Base-by-base conservation (phyloP, 2,888 invertebrate species). In the Drosophila paramelanica region DNA sequence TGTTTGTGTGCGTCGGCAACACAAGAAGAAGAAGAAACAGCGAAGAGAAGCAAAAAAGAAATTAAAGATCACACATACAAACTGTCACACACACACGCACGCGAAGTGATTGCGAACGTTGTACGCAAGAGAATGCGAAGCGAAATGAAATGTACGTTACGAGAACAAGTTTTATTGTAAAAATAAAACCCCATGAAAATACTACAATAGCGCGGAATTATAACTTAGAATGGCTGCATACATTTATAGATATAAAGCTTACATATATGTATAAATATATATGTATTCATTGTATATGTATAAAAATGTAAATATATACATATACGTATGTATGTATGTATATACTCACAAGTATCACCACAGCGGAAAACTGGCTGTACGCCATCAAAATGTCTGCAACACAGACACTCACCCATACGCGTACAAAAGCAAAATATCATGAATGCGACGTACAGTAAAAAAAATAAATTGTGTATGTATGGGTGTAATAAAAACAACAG, bases 311-410 rank as follows among this genome's bases (percentile, higher is more conserved):
- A 8, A 41, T 33, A 46, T 5, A 31, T 33, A 20, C 27, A 38
- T 46, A 14, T 8, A 0, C 4, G 20, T 41, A 45, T 45, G 17
- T 33, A 45, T 45, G 17, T 33, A 11, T 33, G 8, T 14, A 42
- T n/a, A 20, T 56, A 20, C 64, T 14, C 23, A 27, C 52, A 53
- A 42, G 47, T 52, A 33, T 55, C 20, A 31, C 27, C 47, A 33
- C 41, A 77, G 77, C 67, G 79, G 79, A 89, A 88, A 88, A 89
- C 89, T 88, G 89, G 89, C 87, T 81, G 73, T 77, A 68, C 79
- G 89, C 88, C 88, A 88, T 84, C 68, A 79, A 73, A 81, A 64
- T 70, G 75, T 86, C 77, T 74, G 67, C 72, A 72, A 65, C 67
- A 80, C 82, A 75, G 67, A 67, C 71, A 64, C 57, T 72, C 71